Evolutionary conservation across 2,888 invertebrate genomes (phyloP).

Genomic region (Tethea ocularis): DNA sequence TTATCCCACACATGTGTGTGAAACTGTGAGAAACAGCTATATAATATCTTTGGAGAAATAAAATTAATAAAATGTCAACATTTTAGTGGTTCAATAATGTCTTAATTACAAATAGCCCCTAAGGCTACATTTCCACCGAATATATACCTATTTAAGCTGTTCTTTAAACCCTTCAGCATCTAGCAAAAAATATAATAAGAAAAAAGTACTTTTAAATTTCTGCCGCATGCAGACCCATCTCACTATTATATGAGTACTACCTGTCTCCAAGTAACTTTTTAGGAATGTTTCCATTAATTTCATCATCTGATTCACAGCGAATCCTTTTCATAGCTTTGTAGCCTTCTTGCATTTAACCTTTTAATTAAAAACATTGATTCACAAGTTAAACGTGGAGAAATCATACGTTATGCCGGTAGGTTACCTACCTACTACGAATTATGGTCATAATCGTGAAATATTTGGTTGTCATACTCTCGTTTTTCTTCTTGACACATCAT

Average conservation of each 20-base stretch:
- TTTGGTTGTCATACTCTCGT: neutral
- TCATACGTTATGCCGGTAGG: neutral
- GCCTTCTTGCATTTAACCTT: conserved; percentile 46
- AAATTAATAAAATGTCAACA: no score
- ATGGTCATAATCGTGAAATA: neutral
- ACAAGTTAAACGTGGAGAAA: neutral
- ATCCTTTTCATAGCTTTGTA: conserved; percentile 60
- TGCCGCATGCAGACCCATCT: conserved; percentile 19
- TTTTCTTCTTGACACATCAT: no score
- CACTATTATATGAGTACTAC: conserved; percentile 38
- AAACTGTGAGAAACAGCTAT: no score
- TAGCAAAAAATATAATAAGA: no score
- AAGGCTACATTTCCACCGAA: no score
- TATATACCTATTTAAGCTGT: no score
- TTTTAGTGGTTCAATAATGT: no score
- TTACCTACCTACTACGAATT: no score
- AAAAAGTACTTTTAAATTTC: conserved; percentile 12
- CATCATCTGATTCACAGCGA: conserved; percentile 60
- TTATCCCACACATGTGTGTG: no score
- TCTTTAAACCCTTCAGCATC: no score
- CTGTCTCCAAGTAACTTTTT: conserved; percentile 64
- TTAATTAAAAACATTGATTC: conserved; percentile 26
- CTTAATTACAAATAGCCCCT: no score
- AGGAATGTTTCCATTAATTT: conserved; percentile 55
- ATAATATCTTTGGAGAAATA: no score